A percentile compares a stretch with the other conserved stretches of the same genome.
Conservation (phyloP, 2,113 vertebrate genomes). For the Apistogramma diplotaenia region DNA sequence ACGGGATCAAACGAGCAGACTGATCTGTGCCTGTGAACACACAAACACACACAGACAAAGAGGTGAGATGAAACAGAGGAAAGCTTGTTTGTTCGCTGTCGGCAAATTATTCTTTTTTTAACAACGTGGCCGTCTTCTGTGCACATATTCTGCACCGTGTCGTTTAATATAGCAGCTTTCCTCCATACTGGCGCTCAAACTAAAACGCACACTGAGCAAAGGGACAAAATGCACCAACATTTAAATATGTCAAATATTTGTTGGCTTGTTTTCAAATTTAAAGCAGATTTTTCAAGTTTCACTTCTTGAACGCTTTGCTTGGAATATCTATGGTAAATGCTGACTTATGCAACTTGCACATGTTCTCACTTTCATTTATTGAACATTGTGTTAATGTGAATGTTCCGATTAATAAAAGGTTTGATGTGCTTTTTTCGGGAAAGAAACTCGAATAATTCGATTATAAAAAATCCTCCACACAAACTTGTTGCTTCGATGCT, state of each 20-base stretch:
- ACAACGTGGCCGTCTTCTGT: background rate
- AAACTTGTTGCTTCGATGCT: too few species aligned
- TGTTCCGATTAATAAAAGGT: background rate
- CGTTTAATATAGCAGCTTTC: background rate
- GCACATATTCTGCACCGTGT: background rate
- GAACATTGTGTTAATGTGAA: background rate
- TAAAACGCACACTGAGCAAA: background rate
- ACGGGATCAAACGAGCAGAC: constrained; percentile 32
- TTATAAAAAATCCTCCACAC: too few species aligned
- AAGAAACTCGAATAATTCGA: too few species aligned
- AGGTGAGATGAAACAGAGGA: constrained; percentile 41
- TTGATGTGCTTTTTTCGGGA: too few species aligned
- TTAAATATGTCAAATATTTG: background rate
- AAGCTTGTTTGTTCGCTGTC: constrained; percentile 20
- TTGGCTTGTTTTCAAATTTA: background rate
- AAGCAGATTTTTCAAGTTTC: too few species aligned
- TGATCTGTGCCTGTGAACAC: constrained; percentile 25
- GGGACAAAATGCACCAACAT: background rate
- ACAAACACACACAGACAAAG: constrained; percentile 19
- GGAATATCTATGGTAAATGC: background rate
- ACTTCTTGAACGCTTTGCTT: too few species aligned
- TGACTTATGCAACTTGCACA: background rate
- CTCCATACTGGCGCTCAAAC: background rate
- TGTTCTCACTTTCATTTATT: background rate
- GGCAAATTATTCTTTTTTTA: constrained; percentile 11